A percentile compares a stretch with the other conserved stretches of the same genome.
Evolutionary conservation across 2,113 vertebrate species (phyloP).

Genomic region (Synchiropus splendidus): DNA sequence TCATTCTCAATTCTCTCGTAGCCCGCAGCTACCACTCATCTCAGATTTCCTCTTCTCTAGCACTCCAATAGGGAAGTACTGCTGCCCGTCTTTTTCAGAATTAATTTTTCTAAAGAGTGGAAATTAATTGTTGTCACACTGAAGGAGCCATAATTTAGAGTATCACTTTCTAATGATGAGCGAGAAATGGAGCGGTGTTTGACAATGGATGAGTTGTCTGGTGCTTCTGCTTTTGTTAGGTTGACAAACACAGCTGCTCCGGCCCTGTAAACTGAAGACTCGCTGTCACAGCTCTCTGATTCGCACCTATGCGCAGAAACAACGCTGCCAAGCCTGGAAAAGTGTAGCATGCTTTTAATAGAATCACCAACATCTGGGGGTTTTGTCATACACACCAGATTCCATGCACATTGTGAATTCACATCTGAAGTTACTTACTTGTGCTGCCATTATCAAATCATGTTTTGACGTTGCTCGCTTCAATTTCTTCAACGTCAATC

Average conservation of each 20-base stretch:
- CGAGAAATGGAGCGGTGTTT: conserved; percentile 20
- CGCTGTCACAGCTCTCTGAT: conserved; percentile 16
- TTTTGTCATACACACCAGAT: no score
- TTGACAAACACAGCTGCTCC: conserved; percentile 21
- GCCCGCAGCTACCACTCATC: conserved; percentile 21
- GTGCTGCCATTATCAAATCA: no score
- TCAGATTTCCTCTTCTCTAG: conserved; percentile 18
- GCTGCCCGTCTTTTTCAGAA: background rate
- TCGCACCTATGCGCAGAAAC: conserved; percentile 14
- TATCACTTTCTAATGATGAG: conserved; percentile 19
- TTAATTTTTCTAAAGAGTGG: conserved; percentile 3
- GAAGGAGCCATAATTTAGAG: conserved; percentile 10
- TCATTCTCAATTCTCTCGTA: conserved; percentile 11
- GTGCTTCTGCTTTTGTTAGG: conserved; percentile 17
- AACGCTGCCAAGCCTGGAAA: background rate
- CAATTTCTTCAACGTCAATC: no score
- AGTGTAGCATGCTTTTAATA: background rate
- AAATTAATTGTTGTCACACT: background rate
- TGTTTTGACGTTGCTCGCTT: no score
- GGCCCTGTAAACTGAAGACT: conserved; percentile 9
- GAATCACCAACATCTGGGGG: background rate
- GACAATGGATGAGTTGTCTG: conserved; percentile 32
- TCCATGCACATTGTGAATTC: no score
- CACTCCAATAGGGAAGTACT: conserved; percentile 3
- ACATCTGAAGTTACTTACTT: no score